phyloP scores from a whole-genome alignment of 2,888 invertebrate genomes.

The Salticus scenicus region DNA sequence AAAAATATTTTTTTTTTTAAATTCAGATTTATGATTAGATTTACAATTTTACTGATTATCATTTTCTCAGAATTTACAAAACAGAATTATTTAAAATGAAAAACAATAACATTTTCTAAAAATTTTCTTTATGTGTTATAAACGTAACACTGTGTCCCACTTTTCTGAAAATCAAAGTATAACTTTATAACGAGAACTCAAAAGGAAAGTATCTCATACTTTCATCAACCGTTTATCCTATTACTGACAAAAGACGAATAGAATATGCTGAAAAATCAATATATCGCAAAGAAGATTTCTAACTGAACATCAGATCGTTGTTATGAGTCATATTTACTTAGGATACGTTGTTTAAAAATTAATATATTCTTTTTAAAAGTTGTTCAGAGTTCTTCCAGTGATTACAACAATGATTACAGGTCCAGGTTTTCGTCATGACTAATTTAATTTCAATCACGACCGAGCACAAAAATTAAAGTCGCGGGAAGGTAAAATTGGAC shows the following conservation, averaged over 20 bases:
- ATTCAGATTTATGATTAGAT: too few relatives aligned
- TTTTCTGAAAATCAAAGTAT: too few relatives aligned
- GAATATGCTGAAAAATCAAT: slow-evolving; percentile 55
- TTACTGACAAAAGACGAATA: slow-evolving; percentile 54
- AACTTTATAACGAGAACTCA: too few relatives aligned
- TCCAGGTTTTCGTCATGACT: slow-evolving; percentile 63
- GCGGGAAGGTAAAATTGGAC: slow-evolving; percentile 46
- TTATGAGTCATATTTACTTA: slow-evolving; percentile 54
- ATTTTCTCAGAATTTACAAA: too few relatives aligned
- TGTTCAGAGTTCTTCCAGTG: slow-evolving; percentile 43
- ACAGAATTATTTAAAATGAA: too few relatives aligned
- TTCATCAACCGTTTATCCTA: slow-evolving; percentile 54
- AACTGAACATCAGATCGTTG: slow-evolving; percentile 44
- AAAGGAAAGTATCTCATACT: slow-evolving; percentile 6
- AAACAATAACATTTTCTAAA: too few relatives aligned
- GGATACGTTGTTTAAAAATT: slow-evolving; percentile 60
- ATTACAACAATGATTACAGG: slow-evolving; percentile 61
- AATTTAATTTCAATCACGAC: slow-evolving; percentile 66
- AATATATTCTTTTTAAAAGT: slow-evolving; percentile 55
- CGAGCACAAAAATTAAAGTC: slow-evolving; percentile 51
- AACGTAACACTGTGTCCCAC: too few relatives aligned
- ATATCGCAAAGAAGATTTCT: slow-evolving; percentile 29
- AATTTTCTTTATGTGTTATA: too few relatives aligned
- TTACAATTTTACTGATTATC: too few relatives aligned
- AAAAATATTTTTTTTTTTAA: too few relatives aligned